Base-by-base conservation (phyloP, 2,797 vertebrate species). In the Chelidonichthys spinosus region DNA sequence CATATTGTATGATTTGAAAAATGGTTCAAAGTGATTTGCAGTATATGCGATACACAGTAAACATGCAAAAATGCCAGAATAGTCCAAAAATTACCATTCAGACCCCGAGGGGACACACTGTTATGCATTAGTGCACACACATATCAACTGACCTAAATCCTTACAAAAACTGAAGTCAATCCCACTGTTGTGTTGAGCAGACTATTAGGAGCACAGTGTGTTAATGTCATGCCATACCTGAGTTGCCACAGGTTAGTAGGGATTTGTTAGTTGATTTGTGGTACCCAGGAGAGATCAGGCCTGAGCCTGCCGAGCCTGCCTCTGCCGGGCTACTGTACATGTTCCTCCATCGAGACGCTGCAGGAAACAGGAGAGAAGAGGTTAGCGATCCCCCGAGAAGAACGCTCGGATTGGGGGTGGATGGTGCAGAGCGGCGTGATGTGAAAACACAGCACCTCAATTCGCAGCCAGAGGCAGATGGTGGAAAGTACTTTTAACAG, bases 181-280 rank as follows among this genome's bases (percentile, higher is more conserved):
- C 76, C 76, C 66, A 64, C 75, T 78, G 68, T 47, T 67, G 77
- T 83, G 81, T 67, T 58, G 69, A 72, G 84, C 78, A 81, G 85
- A 85, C 72, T 69, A 54, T 46, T 62, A 87, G 69, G 74, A 86
- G 89, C 85, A 62, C 66, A 6, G 72, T 61, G 87, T 84, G 90
- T 94, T 94, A 93, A 92, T 92, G 92, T 92, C 96, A 95, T 94
- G 96, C 96, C 96, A 84, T 98, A 98, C 97, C 97, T 98, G 97
- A 96, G 94, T 90, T 96, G 96, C 96, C 97, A 97, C 96, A 96
- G 92, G 97, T 97, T 98, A 98, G 96, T 98, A 98, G 95, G 92
- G 96, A 92, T 97, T 97, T 98, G 96, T 97, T 97, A 98, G 97
- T 97, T 88, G 97, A 96, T 97, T 97, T 98, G 95, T 96, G 95